These are phyloP conservation scores for Mellilla xanthometata DNA, from an alignment of 2,888 invertebrate species.

Conservation along the genomic window DNA sequence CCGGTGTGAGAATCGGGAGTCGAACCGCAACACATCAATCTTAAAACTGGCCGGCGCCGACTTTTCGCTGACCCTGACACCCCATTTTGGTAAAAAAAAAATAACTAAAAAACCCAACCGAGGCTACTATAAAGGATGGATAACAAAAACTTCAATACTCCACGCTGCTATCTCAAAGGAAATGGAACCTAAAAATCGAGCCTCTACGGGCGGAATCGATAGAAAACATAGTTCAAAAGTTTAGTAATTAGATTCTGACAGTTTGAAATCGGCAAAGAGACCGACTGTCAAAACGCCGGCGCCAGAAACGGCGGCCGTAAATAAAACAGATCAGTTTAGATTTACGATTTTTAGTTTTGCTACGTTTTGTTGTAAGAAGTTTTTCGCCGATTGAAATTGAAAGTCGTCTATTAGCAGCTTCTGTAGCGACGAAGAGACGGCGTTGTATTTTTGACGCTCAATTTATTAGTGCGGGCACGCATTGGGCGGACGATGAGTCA, in stretches of 20 bases:
- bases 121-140: slow-evolving; percentile 71
- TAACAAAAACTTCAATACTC: slow-evolving; percentile 60
- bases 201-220: slow-evolving; percentile 35
- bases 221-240: slow-evolving; percentile 37
- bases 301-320: slow-evolving; percentile 67
- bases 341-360: slow-evolving; percentile 51
- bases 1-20: slow-evolving; percentile 49
- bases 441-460: slow-evolving; percentile 8
- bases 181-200: slow-evolving; percentile 9
- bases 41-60: slow-evolving; percentile 62
- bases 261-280: slow-evolving; percentile 72
- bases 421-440: background rate
- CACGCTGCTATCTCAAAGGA: slow-evolving; percentile 25
- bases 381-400: slow-evolving; percentile 14
- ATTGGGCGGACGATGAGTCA: slow-evolving; percentile 18
- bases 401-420: slow-evolving; percentile 2
- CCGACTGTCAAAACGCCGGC: slow-evolving; percentile 79
- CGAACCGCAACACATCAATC: slow-evolving; percentile 66
- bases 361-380: slow-evolving; percentile 37
- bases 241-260: slow-evolving; percentile 80
- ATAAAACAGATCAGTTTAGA: slow-evolving; percentile 64
- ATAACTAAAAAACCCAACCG: slow-evolving; percentile 51
- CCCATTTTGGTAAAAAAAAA: slow-evolving; percentile 55
- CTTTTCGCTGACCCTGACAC: slow-evolving; percentile 70
- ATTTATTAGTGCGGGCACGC: slow-evolving; percentile 6